Conservation (phyloP, 2,888 invertebrate species). For the Melieria crassipennis region DNA sequence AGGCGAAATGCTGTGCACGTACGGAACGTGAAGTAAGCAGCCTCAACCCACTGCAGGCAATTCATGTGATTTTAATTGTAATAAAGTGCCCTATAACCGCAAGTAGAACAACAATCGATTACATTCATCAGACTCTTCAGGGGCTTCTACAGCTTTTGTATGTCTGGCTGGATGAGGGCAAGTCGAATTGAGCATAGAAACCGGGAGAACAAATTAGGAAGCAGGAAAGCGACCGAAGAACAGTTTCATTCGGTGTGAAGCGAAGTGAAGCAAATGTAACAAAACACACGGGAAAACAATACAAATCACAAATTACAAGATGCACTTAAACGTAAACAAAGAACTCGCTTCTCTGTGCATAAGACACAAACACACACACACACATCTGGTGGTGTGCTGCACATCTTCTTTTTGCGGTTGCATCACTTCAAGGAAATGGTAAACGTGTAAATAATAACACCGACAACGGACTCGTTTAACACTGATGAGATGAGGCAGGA, state of each 20-base stretch:
- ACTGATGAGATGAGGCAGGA: not conserved
- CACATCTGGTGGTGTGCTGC: not conserved
- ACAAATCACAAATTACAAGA: not conserved
- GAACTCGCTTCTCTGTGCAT: too few relatives aligned
- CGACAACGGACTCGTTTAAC: too few relatives aligned
- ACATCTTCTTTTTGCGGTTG: constrained; percentile 6
- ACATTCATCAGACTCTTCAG: too few relatives aligned
- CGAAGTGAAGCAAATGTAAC: constrained; percentile 19
- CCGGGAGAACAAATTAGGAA: not conserved
- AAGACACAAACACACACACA: not conserved
- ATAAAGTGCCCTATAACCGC: too few relatives aligned
- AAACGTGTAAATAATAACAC: not conserved
- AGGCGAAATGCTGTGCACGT: too few relatives aligned
- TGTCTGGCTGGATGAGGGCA: too few relatives aligned
- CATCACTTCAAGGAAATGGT: constrained; percentile 14
- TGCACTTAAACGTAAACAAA: not conserved
- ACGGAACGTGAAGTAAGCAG: too few relatives aligned
- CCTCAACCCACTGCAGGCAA: too few relatives aligned
- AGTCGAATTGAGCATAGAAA: too few relatives aligned
- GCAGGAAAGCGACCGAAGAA: not conserved
- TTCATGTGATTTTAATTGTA: too few relatives aligned
- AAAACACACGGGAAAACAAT: not conserved
- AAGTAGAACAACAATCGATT: too few relatives aligned
- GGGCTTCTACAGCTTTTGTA: too few relatives aligned
- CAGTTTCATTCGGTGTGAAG: not conserved